Base-by-base conservation (phyloP, 2,888 invertebrate species). In the Tiliacea aurago region DNA sequence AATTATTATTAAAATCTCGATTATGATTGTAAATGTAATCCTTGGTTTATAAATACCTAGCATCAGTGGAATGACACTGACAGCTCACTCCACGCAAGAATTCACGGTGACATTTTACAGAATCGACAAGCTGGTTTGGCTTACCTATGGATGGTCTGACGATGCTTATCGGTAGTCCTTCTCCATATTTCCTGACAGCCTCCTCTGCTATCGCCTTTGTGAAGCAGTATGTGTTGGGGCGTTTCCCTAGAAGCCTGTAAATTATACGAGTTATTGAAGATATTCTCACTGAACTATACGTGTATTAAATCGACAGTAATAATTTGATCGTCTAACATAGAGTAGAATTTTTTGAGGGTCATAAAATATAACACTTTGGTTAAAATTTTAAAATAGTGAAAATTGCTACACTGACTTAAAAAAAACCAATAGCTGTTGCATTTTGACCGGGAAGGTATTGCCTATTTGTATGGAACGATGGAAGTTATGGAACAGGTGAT, bases 121-220 rank as follows among this genome's bases (percentile, higher is more conserved):
- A n/a, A n/a, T n/a, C n/a, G n/a, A n/a, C n/a, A n/a, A n/a, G n/a
- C 20, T 47, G 47, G 13, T 20, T 18, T 55, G 11, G 2, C 62
- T 67, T 92, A 98, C 98, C 98, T 80, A 99, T 98, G 1, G 98
- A 98, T 0, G 99, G 99, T 81, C 99, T 96, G 83, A 98, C 97
- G 76, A 99, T 97, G 80, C 98, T 98, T 20, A 98, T 96, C 0
- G 99, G 99, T 84, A 99, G 91, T n/a, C 97, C 97, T 59, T 94
- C 95, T 0, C 97, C 97, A 86, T 97, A 97, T 69, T 96, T 96
- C 65, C 97, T 94, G 0, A 99, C 96, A 1, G 98, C 96, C 78
- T 98, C 97, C 91, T 99, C 99, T 0, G 98, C 98, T 0, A 99
- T 94, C 1, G 98, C 98, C 94, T 99, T 99, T 0, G 99, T 99